Base-by-base conservation (phyloP, 2,797 vertebrate species). In the Cyclopterus lumpus region DNA sequence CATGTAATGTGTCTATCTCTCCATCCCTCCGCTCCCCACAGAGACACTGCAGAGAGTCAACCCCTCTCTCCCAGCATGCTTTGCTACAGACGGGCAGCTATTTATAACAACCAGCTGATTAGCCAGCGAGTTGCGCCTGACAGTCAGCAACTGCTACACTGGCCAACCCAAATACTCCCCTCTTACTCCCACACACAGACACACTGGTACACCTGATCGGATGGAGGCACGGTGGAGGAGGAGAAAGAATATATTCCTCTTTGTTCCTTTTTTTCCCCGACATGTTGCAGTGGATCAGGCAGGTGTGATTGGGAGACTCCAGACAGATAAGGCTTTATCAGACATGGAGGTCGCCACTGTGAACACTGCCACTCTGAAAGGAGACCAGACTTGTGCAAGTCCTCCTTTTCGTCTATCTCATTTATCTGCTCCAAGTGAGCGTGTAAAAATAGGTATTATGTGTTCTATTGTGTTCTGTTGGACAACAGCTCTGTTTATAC, bases 41-140 rank as follows among this genome's bases (percentile, higher is more conserved):
- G 87, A 83, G 85, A 88, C 79, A 86, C 82, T 91, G 88, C 88
- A 84, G 85, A 79, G 84, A 90, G 83, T 90, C 88, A 82, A 89
- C 89, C 87, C 79, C 82, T 83, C 82, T 80, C 88, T 93, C 91
- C 93, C 92, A 91, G 89, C 88, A 91, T 93, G 88, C 92, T 85
- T 92, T 92, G 91, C 91, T 81, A 80, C 90, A 90, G 91, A 91
- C 91, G 89, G 89, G 87, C 86, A 89, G 89, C 93, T 95, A 93
- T 95, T 95, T 95, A 93, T 95, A 95, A 94, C 91, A 92, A 91
- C 88, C 81, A 85, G 89, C 92, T 93, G 93, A 94, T 94, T 93
- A 93, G 89, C 88, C 88, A 88, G 87, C 71, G 77, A 91, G 85
- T 90, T 92, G 84, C 88, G 86, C 88, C 82, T 71, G 61, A 87